phyloP scores from a whole-genome alignment of 2,113 vertebrate genomes.

The human (Homo sapiens) region GRCh38 chr3:135809001-135809500 shows the following conservation, averaged over 20 bases:
- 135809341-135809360: neutral
- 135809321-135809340: conserved; percentile 25
- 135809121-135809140: conserved; percentile 59
- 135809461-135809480: conserved; percentile 65
- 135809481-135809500: conserved; percentile 51
- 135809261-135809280: neutral
- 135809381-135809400: neutral
- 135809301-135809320: conserved; percentile 1
- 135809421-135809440: conserved; percentile 37
- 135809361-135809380: neutral
- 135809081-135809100: conserved; percentile 72
- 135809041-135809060: conserved; percentile 38
- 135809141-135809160: conserved; percentile 47
- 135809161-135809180: conserved; percentile 34
- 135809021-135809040: neutral
- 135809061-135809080: conserved; percentile 26
- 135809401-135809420: neutral
- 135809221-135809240: conserved; percentile 55
- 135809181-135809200: conserved; percentile 66
- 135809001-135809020: neutral
- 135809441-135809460: conserved; percentile 23
- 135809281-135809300: conserved; percentile 27
- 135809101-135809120: conserved; percentile 61
- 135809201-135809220: conserved; percentile 42
- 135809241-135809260: conserved; percentile 57